Evolutionary conservation across 1,140 invertebrate genomes (phyloP).

Genomic region (Drosophila biarmipes): DNA sequence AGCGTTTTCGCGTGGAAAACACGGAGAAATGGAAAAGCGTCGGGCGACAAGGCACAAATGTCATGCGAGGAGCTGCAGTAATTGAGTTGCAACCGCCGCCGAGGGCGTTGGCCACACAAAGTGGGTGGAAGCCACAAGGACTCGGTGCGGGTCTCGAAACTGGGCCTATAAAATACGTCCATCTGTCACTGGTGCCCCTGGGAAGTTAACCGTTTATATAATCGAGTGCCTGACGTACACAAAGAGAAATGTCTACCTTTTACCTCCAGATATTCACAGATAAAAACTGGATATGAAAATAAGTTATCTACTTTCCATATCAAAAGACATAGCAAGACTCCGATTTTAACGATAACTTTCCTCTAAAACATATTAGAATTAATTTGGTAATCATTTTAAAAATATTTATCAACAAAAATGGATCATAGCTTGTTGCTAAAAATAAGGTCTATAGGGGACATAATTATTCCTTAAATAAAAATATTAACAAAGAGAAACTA

Average conservation of each 20-base stretch:
- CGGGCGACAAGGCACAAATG: conserved; percentile 32
- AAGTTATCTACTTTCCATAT: too few species aligned
- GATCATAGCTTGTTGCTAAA: too few species aligned
- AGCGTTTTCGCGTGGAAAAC: conserved; percentile 24
- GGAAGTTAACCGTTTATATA: conserved; percentile 28
- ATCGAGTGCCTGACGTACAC: conserved; percentile 15
- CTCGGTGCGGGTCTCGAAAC: conserved; percentile 5
- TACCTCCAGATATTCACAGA: too few species aligned
- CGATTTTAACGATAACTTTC: too few species aligned
- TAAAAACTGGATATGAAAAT: too few species aligned
- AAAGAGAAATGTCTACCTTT: background rate
- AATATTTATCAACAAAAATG: too few species aligned
- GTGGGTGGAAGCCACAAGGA: conserved; percentile 30
- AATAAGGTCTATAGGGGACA: too few species aligned
- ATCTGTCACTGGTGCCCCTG: conserved; percentile 41
- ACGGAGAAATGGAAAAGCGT: conserved; percentile 18
- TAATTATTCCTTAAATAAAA: too few species aligned
- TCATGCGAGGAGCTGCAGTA: conserved; percentile 38
- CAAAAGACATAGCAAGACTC: too few species aligned
- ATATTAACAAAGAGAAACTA: too few species aligned
- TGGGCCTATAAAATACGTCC: conserved; percentile 44
- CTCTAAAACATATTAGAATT: too few species aligned
- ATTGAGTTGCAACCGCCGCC: conserved; percentile 43
- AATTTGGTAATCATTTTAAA: too few species aligned
- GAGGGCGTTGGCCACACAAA: conserved; percentile 31